Conservation (phyloP, 2,113 vertebrate genomes). For the Falco punctatus region DNA sequence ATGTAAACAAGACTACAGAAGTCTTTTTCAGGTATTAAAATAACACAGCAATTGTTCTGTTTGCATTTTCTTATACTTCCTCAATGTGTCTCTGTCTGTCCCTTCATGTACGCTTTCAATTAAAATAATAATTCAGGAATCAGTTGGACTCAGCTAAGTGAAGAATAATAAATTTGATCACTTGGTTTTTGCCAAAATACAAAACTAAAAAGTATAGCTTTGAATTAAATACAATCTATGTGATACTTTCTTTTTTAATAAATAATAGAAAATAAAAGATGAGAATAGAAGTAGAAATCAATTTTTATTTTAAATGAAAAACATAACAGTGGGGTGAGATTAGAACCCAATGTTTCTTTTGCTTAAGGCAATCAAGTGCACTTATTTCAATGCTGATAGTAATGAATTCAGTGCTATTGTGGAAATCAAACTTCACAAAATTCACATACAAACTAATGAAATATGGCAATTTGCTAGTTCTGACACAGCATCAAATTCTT, state of each 20-base stretch:
- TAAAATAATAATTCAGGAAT: background rate
- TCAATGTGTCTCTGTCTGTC: slow-evolving; percentile 43
- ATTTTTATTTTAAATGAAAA: slow-evolving; percentile 15
- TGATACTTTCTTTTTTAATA: slow-evolving; percentile 20
- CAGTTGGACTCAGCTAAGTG: slow-evolving; percentile 43
- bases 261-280: slow-evolving; percentile 50
- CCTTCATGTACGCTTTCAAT: slow-evolving; percentile 18
- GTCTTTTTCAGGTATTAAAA: slow-evolving; percentile 14
- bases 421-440: background rate
- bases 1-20: slow-evolving; percentile 42
- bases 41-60: slow-evolving; percentile 63
- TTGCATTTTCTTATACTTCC: slow-evolving; percentile 46
- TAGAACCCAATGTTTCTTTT: slow-evolving; percentile 53
- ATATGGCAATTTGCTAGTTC: background rate
- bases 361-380: slow-evolving; percentile 69
- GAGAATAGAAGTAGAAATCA: background rate
- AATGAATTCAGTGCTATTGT: slow-evolving; percentile 3
- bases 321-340: background rate
- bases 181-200: slow-evolving; percentile 44
- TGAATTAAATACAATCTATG: slow-evolving; percentile 48
- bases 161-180: slow-evolving; percentile 32
- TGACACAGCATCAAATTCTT: background rate
- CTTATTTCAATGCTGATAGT: slow-evolving; percentile 11
- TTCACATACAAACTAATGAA: background rate
- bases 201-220: slow-evolving; percentile 31